Evolutionary conservation across 2,888 invertebrate species (phyloP), one percentile per base, ranked within the genome.

Genomic region (Dryocosmus kuriphilus): DNA sequence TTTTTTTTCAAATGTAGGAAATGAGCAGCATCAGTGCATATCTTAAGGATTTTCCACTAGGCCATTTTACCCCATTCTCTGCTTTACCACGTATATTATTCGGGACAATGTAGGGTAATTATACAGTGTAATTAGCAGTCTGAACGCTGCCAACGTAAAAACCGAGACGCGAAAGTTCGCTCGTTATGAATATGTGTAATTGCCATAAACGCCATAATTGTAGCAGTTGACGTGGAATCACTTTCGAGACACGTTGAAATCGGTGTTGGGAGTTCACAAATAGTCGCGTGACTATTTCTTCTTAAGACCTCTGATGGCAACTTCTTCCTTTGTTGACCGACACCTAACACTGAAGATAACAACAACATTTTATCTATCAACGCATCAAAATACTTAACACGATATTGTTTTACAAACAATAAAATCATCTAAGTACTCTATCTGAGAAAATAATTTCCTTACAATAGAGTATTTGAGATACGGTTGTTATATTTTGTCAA

Each of bases 111-210:
- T 78, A 78, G 63, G 73, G 75, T 77, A 78, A 81, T 81, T 80
- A 80, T 77, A 76, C 77, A 78, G 78, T 77, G 76, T 78, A 81
- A 81, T 81, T 81, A 81, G 75, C 74, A 75, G 41, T 16, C 22
- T 46, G 27, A 55, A 55, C 24, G 6, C 24, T 24, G 24, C 14
- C n/a, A 24, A 57, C 14, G 24, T 57, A 57, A 57, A 57, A 57
- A 57, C 57, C 14, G 11, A 57, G 24, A 22, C 57, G 79, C 38
- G 61, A 83, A 89, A 89, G 86, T 89, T 89, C 85, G 80, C 87
- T 89, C 88, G 86, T 89, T 89, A 89, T 86, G 88, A 88, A 89
- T 87, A 89, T 86, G 88, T 88, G 89, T 87, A 87, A 88, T 87
- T 88, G 85, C 86, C 84, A 88, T 87, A 85, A 84, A 82, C 78